Evolutionary conservation across 2,113 vertebrate species (phyloP).

Genomic region (Copsychus sechellarum): DNA sequence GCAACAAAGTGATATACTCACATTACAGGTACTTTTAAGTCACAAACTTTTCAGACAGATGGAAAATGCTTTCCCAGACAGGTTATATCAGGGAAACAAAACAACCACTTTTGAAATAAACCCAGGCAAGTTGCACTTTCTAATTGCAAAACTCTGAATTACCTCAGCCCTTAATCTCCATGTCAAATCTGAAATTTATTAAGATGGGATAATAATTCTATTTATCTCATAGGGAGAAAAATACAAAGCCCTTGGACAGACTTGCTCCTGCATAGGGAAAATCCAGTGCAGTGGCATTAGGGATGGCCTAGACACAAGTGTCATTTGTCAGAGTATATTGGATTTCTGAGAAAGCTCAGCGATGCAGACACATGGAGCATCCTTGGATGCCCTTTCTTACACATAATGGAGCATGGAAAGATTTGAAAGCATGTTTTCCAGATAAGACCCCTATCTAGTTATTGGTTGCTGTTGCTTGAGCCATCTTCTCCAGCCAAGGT

Average conservation of each 20-base stretch:
- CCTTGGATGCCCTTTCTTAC: neutral
- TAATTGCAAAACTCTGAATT: neutral
- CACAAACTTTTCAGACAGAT: neutral
- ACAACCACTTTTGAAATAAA: neutral
- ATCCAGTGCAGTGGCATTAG: fast-evolving
- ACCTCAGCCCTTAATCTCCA: neutral
- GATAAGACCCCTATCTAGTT: neutral
- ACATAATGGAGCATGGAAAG: neutral
- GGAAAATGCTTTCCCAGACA: neutral
- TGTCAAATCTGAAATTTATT: neutral
- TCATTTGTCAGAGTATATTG: fast-evolving
- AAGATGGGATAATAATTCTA: neutral
- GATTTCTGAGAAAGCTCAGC: neutral
- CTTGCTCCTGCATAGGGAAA: neutral
- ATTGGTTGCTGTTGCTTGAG: neutral
- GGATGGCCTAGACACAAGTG: neutral
- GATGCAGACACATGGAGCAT: neutral
- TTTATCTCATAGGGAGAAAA: neutral
- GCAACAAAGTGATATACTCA: neutral
- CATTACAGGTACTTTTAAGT: neutral
- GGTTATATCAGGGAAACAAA: neutral
- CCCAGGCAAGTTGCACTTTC: neutral
- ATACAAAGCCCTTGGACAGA: neutral
- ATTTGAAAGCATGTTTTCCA: neutral
- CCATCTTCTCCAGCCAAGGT: neutral